Base-by-base conservation (phyloP, 2,797 vertebrate genomes). In the Sebastes diaconus region DNA sequence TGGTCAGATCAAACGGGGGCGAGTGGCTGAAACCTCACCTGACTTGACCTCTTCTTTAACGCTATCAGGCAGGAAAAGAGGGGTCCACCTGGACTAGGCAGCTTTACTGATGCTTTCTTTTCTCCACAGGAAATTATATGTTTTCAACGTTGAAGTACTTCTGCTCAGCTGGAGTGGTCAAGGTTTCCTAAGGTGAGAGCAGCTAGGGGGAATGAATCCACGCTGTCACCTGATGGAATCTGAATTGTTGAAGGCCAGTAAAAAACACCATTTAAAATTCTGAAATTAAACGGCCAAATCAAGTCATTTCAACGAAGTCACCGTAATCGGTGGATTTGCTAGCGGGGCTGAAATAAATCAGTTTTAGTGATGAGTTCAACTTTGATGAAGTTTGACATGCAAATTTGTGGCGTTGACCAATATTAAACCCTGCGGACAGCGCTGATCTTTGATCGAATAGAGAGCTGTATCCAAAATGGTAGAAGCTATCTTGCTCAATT, bases 1-100 rank as follows among this genome's bases (percentile, higher is more conserved):
- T 16, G 59, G 71, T 63, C 46, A 71, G 32, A 78, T 71, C 72
- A 76, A 60, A 71, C 39, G 27, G 34, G n/a, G 73, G 27, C 29
- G 27, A 64, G 30, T 30, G 52, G 5, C 10, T 42, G 55, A 80
- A 84, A 75, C 42, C 39, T 67, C 63, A 73, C 32, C 25, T 54
- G 30, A 52, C 46, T 42, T 57, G n/a, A 54, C 27, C 36, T 13
- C 20, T 46, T 66, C 36, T 20, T 25, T 29, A 13, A 55, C 8
- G 16, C 58, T 25, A 32, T 60, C 18, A 25, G 52, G 14, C 34
- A 68, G 3, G 0, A 18, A 29, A 60, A 58, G 78, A 65, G 18
- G 24, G 36, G 12, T 42, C 12, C 0, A 6, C 27, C 27, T 74
- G 59, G 10, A 27, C 22, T 5, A 36, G 8, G 34, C 32, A 25